Evolutionary conservation across 1,140 invertebrate genomes (phyloP).

Genomic region (Cydia amplana): DNA sequence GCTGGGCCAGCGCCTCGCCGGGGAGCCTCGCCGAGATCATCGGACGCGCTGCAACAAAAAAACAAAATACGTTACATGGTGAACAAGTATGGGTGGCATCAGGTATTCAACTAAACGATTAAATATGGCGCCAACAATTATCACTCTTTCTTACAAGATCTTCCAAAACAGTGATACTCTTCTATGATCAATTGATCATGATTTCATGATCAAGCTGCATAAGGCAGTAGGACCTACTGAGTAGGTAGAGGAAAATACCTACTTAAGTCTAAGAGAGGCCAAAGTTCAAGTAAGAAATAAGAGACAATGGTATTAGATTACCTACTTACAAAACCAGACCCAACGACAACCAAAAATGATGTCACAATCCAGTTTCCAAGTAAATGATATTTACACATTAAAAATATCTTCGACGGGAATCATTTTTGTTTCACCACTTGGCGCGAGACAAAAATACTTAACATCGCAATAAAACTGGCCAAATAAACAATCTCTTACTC

Average conservation of each 20-base stretch:
- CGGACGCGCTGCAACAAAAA: conserved; percentile 65
- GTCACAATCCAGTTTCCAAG: neutral
- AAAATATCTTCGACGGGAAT: neutral
- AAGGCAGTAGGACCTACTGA: too few relatives aligned
- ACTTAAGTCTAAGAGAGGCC: too few relatives aligned
- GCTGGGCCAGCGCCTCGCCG: conserved; percentile 76
- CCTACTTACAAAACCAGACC: neutral
- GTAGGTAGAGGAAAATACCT: too few relatives aligned
- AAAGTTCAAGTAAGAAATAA: too few relatives aligned
- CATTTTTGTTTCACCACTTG: neutral
- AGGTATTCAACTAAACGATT: too few relatives aligned
- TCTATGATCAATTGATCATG: too few relatives aligned
- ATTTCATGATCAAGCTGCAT: too few relatives aligned
- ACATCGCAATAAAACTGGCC: neutral
- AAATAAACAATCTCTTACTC: neutral
- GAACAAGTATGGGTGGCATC: neutral
- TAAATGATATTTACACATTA: neutral
- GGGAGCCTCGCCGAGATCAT: conserved; percentile 79
- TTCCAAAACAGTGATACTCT: too few relatives aligned
- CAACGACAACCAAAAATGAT: neutral
- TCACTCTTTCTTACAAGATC: too few relatives aligned
- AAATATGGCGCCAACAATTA: too few relatives aligned
- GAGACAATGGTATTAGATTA: too few relatives aligned
- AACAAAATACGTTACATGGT: conserved; percentile 28
- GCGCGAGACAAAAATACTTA: neutral